Conservation (phyloP, 2,113 vertebrate genomes). For the Scolopax mira region DNA sequence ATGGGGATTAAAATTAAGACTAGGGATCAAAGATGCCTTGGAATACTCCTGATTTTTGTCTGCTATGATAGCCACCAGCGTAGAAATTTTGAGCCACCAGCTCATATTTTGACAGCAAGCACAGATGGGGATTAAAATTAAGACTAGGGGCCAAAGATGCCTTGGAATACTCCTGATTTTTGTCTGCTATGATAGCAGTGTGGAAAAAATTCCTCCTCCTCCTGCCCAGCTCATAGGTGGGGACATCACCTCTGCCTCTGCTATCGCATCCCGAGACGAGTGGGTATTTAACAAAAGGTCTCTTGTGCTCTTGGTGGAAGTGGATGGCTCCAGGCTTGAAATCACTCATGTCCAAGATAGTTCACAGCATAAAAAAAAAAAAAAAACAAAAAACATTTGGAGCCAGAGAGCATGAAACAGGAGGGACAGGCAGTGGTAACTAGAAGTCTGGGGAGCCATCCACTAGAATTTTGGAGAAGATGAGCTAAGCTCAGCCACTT, state of each 20-base stretch:
- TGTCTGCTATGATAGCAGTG: background rate
- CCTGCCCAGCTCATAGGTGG: background rate
- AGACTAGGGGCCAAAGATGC: background rate
- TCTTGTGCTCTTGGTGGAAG: background rate
- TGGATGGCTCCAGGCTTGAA: background rate
- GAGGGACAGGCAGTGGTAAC: background rate
- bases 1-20: background rate
- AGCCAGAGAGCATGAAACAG: background rate
- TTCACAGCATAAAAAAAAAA: background rate
- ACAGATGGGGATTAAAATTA: background rate
- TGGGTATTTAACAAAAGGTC: background rate
- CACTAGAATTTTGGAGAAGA: background rate
- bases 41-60: no score
- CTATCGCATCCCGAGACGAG: accelerated
- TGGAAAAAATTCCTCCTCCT: background rate
- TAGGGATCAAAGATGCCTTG: no score
- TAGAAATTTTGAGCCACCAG: no score
- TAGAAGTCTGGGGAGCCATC: background rate
- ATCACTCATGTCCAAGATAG: background rate
- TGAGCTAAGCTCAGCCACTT: background rate
- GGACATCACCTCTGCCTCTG: background rate
- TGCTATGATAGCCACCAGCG: no score
- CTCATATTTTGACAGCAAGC: background rate
- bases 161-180: background rate
- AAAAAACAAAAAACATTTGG: accelerated